These are phyloP conservation scores for Enteromius unitaeniatus DNA, from an alignment of 2,797 vertebrate genomes.

Conservation along the genomic window DNA sequence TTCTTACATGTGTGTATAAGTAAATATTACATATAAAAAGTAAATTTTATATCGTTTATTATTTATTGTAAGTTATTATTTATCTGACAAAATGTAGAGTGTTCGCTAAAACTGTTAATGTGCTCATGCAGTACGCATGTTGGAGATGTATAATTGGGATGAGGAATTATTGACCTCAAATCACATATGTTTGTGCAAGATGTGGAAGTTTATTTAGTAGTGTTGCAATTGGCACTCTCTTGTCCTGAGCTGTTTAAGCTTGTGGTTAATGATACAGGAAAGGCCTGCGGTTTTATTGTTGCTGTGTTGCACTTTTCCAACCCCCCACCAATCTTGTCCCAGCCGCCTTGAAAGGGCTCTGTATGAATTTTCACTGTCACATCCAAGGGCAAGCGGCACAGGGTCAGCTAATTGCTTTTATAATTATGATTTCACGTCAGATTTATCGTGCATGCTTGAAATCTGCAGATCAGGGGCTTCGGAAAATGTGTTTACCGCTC, in stretches of 20 bases:
- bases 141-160: neutral
- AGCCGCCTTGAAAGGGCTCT: conserved; percentile 80
- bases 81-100: neutral
- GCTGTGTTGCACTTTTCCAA: conserved; percentile 79
- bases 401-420: conserved; percentile 89
- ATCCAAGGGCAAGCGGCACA: conserved; percentile 84
- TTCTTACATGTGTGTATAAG: too few species aligned
- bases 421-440: conserved; percentile 88
- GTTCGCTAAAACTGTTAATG: neutral
- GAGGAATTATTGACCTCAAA: neutral
- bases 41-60: too few species aligned
- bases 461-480: conserved; percentile 76
- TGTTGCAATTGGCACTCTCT: conserved; percentile 66
- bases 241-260: conserved; percentile 73
- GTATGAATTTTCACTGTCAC: conserved; percentile 84
- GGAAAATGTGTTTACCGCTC: conserved; percentile 80
- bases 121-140: neutral
- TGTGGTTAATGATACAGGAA: conserved; percentile 82
- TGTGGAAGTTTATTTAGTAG: conserved; percentile 63
- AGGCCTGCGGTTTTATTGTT: conserved; percentile 82
- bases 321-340: conserved; percentile 49
- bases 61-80: too few species aligned
- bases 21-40: too few species aligned
- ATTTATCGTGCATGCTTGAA: conserved; percentile 85
- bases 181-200: neutral